Evolutionary conservation across 2,888 invertebrate species (phyloP).

Genomic region (Nemotelus nigrinus): DNA sequence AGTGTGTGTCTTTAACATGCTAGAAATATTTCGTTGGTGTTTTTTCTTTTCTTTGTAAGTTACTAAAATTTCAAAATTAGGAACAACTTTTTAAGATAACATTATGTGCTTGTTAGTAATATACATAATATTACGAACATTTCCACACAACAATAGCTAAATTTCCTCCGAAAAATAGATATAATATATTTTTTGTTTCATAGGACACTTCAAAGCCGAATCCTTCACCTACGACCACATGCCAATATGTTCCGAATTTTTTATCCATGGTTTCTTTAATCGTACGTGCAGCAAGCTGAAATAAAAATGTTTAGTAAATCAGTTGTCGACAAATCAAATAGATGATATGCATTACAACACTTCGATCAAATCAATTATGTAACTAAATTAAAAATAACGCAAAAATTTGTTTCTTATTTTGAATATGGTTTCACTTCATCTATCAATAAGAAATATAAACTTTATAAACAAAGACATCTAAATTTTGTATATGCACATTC

Average conservation of each 20-base stretch:
- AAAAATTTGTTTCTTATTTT: no score
- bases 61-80: no score
- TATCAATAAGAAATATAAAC: no score
- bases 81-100: no score
- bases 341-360: neutral
- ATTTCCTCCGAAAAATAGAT: conserved; percentile 92
- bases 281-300: conserved; percentile 85
- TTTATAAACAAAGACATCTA: no score
- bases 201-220: conserved; percentile 94
- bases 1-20: neutral
- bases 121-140: conserved; percentile 70
- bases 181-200: conserved; percentile 86
- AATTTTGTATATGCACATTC: no score
- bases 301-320: conserved; percentile 2
- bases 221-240: conserved; percentile 95
- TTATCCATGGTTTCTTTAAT: conserved; percentile 96
- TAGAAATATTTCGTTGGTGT: neutral
- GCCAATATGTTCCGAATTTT: conserved; percentile 94
- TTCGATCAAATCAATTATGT: no score
- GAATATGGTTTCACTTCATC: no score
- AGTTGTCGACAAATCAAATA: neutral
- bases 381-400: no score
- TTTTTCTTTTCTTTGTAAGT: neutral
- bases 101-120: neutral
- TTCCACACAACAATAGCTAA: conserved; percentile 91